Evolutionary conservation across 2,113 vertebrate genomes (phyloP), one percentile per base, ranked within the genome.

Genomic region (Phaethornis superciliosus): DNA sequence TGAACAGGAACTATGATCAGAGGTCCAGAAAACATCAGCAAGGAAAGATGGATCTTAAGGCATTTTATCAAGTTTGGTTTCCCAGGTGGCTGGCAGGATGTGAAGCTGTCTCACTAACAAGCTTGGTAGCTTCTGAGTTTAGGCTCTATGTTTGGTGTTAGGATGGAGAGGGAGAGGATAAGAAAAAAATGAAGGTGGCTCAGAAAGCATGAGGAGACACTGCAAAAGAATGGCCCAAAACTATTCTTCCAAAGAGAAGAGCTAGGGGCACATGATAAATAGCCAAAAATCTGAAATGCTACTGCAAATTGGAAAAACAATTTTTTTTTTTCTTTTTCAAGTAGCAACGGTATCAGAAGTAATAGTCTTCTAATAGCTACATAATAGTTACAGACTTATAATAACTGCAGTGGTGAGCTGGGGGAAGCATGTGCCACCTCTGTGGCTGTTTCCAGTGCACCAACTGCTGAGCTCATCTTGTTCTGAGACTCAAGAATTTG

Each of bases 401-500:
- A 28, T 10, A n/a, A 79, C n/a, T 47, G 5, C 15, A 32, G 59
- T 12, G 24, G 33, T 28, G 13, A 7, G 24, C 32, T 11, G 22
- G 1, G 35, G 33, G 58, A 58, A 58, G 44, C 21, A 0, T 2
- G 0, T 7, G 60, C 12, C 23, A 44, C 18, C 32, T 28, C 12
- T 15, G 0, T 21, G 56, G 27, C 32, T 59, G 0, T 59, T 64
- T 3, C 19, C 42, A 14, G 6, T 4, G 33, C 9, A 1, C 2
- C 10, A 22, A 1, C 4, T 46, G 26, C 37, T 44, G 77, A 49
- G 13, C 33, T 59, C 9, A 10, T 37, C 42, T 33, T 35, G 8
- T 42, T 64, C 49, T 22, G 56, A 4, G 5, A 58, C 52, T 8
- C 8, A 27, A 42, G 64, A 40, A 22, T 5, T 71, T 2, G 28